Conservation (phyloP, 2,113 vertebrate genomes). For the Canis aureus region DNA sequence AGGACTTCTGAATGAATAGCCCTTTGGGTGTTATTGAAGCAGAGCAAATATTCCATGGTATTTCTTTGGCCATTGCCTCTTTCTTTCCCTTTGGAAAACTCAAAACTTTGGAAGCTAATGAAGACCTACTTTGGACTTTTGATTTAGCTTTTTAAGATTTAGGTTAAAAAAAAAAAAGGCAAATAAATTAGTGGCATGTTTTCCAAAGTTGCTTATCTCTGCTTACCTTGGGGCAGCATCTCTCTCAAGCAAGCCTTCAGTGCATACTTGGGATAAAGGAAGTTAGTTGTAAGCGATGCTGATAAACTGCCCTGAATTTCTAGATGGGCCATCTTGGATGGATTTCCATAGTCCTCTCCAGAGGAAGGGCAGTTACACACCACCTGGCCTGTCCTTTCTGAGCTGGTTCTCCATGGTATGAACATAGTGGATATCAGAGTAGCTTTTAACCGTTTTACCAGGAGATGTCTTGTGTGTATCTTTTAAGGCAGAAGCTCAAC, state of each 20-base stretch:
- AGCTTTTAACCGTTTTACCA: not conserved
- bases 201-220: not conserved
- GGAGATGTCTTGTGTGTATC: not conserved
- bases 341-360: not conserved
- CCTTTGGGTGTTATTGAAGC: not conserved
- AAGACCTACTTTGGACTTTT: not conserved
- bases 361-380: not conserved
- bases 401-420: not conserved
- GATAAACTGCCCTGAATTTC: not conserved
- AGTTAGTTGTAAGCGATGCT: not conserved
- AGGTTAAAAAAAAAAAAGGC: not conserved
- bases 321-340: not conserved
- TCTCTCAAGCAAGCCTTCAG: not conserved
- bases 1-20: not conserved
- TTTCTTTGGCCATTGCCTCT: not conserved
- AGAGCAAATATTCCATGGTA: not conserved
- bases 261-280: not conserved
- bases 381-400: not conserved
- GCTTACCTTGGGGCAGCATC: not conserved
- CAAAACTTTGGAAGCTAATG: not conserved
- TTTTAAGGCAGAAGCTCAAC: not conserved
- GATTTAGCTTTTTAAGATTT: constrained; percentile 39
- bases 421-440: not conserved
- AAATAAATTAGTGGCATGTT: not conserved
- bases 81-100: not conserved